These are phyloP conservation scores for Syrista parreyssii DNA, from an alignment of 2,888 invertebrate species.

Conservation along the genomic window DNA sequence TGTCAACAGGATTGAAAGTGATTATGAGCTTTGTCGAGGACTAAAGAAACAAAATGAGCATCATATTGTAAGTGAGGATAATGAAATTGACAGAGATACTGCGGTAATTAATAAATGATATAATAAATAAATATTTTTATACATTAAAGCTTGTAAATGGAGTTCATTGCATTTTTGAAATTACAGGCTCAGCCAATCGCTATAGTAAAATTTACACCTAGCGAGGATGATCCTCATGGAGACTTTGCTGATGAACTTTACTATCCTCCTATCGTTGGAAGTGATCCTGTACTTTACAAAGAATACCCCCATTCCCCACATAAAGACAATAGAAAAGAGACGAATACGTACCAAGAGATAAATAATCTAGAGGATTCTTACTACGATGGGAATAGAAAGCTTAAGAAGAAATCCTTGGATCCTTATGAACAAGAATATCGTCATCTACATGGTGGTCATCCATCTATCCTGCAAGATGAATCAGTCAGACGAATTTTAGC, in stretches of 20 bases:
- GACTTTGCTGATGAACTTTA: slow-evolving; percentile 86
- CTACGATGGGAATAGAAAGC: neutral
- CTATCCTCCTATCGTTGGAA: slow-evolving; percentile 73
- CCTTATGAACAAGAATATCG: neutral
- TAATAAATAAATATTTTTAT: neutral
- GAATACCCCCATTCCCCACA: slow-evolving; percentile 19
- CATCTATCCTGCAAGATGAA: neutral
- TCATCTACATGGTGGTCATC: neutral
- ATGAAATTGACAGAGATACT: slow-evolving; percentile 8
- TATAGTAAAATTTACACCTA: slow-evolving; percentile 83
- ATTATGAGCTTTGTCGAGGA: slow-evolving; percentile 11
- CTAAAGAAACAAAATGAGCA: slow-evolving; percentile 10
- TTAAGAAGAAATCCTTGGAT: slow-evolving; percentile 12
- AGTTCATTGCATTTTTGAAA: neutral
- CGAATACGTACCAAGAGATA: slow-evolving; percentile 2
- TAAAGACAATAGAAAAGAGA: slow-evolving; percentile 18
- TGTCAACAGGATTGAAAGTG: neutral
- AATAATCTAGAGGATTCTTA: slow-evolving; percentile 1
- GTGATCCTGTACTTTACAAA: slow-evolving; percentile 26
- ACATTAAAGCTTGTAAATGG: neutral
- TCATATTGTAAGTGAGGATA: slow-evolving; percentile 13
- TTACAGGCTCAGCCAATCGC: slow-evolving; percentile 74
- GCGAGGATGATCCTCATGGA: slow-evolving; percentile 71
- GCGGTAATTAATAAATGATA: slow-evolving; percentile 2
- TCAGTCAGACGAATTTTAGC: slow-evolving; percentile 3